Evolutionary conservation across 2,113 vertebrate species (phyloP).

Genomic region (Urocolius indicus): DNA sequence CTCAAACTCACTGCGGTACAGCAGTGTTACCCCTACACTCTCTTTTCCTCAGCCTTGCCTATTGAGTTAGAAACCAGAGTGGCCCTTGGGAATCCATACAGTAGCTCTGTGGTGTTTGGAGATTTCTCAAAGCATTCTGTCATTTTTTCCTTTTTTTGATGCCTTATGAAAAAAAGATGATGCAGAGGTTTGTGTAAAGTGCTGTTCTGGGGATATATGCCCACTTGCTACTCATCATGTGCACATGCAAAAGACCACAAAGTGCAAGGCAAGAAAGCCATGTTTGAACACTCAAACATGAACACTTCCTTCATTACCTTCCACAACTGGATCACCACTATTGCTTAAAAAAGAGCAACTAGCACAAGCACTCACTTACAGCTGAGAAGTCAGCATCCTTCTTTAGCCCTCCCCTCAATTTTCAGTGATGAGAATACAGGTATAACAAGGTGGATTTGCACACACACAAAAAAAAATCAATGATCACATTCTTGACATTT

Average conservation of each 20-base stretch:
- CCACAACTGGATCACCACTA: neutral
- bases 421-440: neutral
- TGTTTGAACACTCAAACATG: neutral
- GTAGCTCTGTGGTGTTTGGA: neutral
- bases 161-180: neutral
- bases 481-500: neutral
- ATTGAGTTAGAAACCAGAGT: rapidly evolving
- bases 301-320: rapidly evolving
- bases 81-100: neutral
- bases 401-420: neutral
- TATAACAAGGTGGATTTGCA: neutral
- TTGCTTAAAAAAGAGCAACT: neutral
- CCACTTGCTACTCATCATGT: neutral
- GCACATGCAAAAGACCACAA: neutral
- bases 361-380: neutral
- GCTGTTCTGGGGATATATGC: rapidly evolving
- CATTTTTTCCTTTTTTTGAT: rapidly evolving
- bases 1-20: neutral
- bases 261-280: neutral
- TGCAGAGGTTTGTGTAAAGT: neutral
- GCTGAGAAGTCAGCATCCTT: neutral
- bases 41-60: neutral
- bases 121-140: neutral
- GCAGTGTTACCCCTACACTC: neutral
- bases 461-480: neutral